These are phyloP conservation scores for Uloborus plumipes DNA, from an alignment of 2,888 invertebrate genomes.

Conservation along the genomic window DNA sequence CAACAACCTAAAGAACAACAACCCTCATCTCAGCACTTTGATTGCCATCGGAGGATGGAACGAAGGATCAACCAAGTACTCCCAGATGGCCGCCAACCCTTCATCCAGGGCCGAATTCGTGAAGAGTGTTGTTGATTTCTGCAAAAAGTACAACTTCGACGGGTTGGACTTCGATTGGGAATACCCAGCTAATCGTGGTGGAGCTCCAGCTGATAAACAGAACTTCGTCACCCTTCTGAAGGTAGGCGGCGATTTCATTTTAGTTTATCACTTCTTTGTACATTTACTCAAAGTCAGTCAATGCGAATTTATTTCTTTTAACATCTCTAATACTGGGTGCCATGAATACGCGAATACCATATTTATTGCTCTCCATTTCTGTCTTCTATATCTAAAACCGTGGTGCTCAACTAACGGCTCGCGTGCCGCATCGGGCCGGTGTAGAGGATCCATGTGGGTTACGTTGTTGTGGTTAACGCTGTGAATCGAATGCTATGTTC, in stretches of 20 bases:
- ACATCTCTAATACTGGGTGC: too few species aligned
- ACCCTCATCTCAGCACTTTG: slow-evolving; percentile 76
- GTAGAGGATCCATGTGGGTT: too few species aligned
- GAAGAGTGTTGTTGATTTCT: slow-evolving; percentile 74
- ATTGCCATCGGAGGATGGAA: slow-evolving; percentile 78
- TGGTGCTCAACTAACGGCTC: too few species aligned
- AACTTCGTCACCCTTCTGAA: slow-evolving; percentile 83
- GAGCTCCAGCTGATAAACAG: slow-evolving; percentile 80
- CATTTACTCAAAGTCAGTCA: too few species aligned
- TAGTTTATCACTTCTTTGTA: too few species aligned
- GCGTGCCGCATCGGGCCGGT: too few species aligned
- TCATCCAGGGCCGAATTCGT: slow-evolving; percentile 75
- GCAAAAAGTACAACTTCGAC: slow-evolving; percentile 84
- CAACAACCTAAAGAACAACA: slow-evolving; percentile 69
- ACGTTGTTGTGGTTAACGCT: too few species aligned
- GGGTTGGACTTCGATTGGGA: slow-evolving; percentile 87
- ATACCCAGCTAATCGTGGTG: slow-evolving; percentile 81
- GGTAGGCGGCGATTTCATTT: slow-evolving; percentile 72
- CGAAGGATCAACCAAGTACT: slow-evolving; percentile 77
- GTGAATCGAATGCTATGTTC: too few species aligned
- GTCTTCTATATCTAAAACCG: too few species aligned
- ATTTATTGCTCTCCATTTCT: too few species aligned
- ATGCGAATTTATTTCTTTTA: too few species aligned
- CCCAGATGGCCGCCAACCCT: slow-evolving; percentile 68
- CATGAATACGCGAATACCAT: too few species aligned